These are phyloP conservation scores for Epinephelus fuscoguttatus DNA, from an alignment of 2,113 vertebrate genomes.

Conservation along the genomic window DNA sequence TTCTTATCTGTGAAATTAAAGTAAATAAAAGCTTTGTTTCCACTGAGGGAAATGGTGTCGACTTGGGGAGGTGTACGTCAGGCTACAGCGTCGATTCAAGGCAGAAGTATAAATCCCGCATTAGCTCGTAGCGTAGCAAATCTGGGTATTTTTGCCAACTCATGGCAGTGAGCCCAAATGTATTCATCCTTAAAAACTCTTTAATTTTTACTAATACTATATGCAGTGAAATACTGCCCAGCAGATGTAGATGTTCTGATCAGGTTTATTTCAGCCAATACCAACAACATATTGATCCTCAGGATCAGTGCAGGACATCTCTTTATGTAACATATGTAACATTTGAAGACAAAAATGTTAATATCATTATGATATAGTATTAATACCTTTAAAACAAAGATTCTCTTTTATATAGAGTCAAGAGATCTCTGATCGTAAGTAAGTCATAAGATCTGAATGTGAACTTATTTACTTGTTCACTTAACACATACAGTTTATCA, in stretches of 20 bases:
- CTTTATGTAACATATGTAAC: neutral
- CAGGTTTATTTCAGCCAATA: neutral
- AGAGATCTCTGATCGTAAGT: neutral
- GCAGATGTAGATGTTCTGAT: neutral
- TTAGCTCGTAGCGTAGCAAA: neutral
- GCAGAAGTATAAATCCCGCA: too few relatives aligned
- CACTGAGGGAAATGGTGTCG: too few relatives aligned
- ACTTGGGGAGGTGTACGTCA: too few relatives aligned
- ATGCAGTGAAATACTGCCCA: neutral
- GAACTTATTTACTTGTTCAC: neutral
- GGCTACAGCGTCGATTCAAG: too few relatives aligned
- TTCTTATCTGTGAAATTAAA: too few relatives aligned
- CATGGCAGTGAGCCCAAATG: neutral
- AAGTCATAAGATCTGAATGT: neutral
- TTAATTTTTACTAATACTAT: neutral
- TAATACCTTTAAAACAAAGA: neutral
- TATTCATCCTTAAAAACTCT: neutral
- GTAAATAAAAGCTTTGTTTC: too few relatives aligned
- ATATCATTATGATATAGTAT: neutral
- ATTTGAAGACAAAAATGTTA: neutral
- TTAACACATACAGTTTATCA: neutral
- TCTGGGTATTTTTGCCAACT: neutral
- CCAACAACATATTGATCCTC: neutral
- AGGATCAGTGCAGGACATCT: neutral
- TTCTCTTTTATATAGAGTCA: neutral